Evolutionary conservation across 2,797 vertebrate species (phyloP).

Genomic region (Poecile montanus): DNA sequence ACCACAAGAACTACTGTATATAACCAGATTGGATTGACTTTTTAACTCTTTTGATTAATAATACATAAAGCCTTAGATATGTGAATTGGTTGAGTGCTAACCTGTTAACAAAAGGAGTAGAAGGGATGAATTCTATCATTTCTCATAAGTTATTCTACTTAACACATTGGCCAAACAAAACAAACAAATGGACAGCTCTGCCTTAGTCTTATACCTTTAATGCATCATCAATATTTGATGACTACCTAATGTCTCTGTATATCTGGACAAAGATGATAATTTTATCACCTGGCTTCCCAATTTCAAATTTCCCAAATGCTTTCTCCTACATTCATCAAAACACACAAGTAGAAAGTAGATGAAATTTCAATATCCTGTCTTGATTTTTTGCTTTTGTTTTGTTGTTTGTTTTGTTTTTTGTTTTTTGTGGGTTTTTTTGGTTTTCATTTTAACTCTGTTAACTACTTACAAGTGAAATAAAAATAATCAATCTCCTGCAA

Average conservation of each 20-base stretch:
- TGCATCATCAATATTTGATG: slow-evolving; percentile 78
- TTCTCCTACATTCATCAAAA: background rate
- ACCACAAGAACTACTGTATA: slow-evolving; percentile 77
- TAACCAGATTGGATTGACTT: slow-evolving; percentile 83
- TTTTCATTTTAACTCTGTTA: slow-evolving; percentile 10
- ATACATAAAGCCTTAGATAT: slow-evolving; percentile 73
- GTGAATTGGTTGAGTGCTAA: slow-evolving; percentile 75
- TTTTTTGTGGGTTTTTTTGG: background rate
- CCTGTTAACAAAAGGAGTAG: slow-evolving; percentile 73
- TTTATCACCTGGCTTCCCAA: slow-evolving; percentile 25
- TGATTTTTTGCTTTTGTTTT: background rate
- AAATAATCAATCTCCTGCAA: background rate
- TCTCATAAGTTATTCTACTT: slow-evolving; percentile 73
- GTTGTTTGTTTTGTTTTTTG: rapidly evolving
- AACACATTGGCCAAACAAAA: slow-evolving; percentile 68
- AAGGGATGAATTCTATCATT: slow-evolving; percentile 69
- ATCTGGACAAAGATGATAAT: slow-evolving; percentile 39
- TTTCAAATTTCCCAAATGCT: background rate
- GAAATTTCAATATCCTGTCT: background rate
- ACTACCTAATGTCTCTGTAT: slow-evolving; percentile 53
- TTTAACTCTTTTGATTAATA: slow-evolving; percentile 84
- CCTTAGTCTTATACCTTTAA: slow-evolving; percentile 53
- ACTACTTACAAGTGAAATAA: background rate
- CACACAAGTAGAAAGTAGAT: background rate
- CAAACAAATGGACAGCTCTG: slow-evolving; percentile 58